A percentile compares a stretch with the other conserved stretches of the same genome.
These are phyloP conservation scores for Maniola jurtina DNA, from an alignment of 1,140 invertebrate genomes.

Conservation along the genomic window DNA sequence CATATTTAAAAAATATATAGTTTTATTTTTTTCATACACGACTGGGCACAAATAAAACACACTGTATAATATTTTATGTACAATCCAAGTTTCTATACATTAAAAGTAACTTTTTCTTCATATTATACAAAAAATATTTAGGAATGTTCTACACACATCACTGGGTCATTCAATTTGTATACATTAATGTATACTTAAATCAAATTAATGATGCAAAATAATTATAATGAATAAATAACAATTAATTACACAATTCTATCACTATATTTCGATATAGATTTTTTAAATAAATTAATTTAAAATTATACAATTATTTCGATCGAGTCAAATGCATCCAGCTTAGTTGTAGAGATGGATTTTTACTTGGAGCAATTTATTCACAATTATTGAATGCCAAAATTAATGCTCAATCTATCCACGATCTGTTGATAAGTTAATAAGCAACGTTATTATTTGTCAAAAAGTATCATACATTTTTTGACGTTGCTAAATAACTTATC, in stretches of 20 bases:
- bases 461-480: too few species aligned
- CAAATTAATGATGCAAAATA: too few species aligned
- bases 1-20: too few species aligned
- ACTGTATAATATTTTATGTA: not conserved
- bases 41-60: not conserved
- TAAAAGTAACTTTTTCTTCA: not conserved
- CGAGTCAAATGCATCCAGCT: too few species aligned
- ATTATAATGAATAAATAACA: not conserved
- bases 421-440: too few species aligned
- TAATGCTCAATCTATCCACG: too few species aligned
- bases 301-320: not conserved
- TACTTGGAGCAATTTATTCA: too few species aligned
- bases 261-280: not conserved
- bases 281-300: not conserved
- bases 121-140: not conserved
- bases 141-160: conserved; percentile 1
- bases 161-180: not conserved
- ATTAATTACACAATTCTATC: not conserved
- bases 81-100: not conserved
- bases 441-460: too few species aligned
- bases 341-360: too few species aligned
- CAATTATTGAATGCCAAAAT: too few species aligned
- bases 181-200: too few species aligned
- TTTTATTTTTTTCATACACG: not conserved
- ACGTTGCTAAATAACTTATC: too few species aligned